Conservation (phyloP, 2,888 invertebrate species). For the Patella pellucida region DNA sequence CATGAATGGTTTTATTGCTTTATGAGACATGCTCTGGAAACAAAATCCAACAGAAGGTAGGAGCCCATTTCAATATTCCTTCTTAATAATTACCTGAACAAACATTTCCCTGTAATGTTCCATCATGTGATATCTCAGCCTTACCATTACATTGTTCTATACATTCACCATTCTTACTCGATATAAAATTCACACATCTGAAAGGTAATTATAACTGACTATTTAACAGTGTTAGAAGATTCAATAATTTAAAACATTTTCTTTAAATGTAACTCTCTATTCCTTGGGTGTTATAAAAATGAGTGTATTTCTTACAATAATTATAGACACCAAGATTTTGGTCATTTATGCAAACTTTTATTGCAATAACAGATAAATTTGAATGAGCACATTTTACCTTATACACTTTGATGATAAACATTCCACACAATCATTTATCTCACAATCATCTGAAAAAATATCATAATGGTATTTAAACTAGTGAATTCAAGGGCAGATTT, state of each 20-base stretch:
- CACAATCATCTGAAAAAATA: conserved; percentile 45
- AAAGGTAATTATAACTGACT: background rate
- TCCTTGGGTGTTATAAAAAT: background rate
- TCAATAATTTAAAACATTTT: too few relatives aligned
- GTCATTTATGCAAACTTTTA: too few relatives aligned
- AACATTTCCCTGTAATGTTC: conserved; percentile 46
- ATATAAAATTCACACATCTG: conserved; percentile 55
- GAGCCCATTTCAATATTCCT: too few relatives aligned
- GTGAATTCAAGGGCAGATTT: background rate
- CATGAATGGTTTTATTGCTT: too few relatives aligned
- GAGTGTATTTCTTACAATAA: background rate
- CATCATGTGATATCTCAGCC: conserved; percentile 41
- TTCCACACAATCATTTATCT: conserved; percentile 48
- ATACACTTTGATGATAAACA: conserved; percentile 44
- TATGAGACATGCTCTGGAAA: too few relatives aligned
- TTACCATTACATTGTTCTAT: conserved; percentile 48
- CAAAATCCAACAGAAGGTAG: too few relatives aligned
- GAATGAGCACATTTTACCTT: conserved; percentile 31
- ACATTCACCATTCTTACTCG: conserved; percentile 43
- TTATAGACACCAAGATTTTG: background rate
- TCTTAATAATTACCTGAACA: conserved; percentile 42
- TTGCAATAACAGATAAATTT: too few relatives aligned
- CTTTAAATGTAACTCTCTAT: too few relatives aligned
- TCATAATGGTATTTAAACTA: conserved; percentile 10
- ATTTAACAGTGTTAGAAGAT: background rate